These are phyloP conservation scores for Mesitornis unicolor DNA, from an alignment of 2,113 vertebrate species.

Conservation along the genomic window DNA sequence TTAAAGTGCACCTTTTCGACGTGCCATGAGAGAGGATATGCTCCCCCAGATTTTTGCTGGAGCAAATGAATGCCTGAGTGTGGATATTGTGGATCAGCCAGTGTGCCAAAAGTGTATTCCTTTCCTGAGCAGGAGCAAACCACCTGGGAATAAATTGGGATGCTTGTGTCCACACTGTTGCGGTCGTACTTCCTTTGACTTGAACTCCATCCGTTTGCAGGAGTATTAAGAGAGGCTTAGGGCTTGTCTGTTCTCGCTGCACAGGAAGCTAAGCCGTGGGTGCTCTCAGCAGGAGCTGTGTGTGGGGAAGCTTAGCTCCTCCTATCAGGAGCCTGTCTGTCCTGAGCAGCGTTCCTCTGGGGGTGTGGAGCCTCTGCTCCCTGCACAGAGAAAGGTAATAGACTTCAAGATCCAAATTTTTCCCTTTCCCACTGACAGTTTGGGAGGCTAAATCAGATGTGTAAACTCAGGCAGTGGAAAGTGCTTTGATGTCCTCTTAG, in stretches of 20 bases:
- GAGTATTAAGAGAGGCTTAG: neutral
- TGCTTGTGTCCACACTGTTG: neutral
- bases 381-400: neutral
- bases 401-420: neutral
- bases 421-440: fast-evolving
- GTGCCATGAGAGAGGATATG: neutral
- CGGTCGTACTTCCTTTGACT: neutral
- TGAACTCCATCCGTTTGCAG: neutral
- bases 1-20: neutral
- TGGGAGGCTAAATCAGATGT: neutral
- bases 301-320: neutral
- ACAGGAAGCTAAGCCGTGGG: neutral
- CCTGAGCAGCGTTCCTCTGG: neutral
- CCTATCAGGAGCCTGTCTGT: neutral
- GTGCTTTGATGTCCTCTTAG: neutral
- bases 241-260: neutral
- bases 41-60: neutral
- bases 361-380: neutral
- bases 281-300: neutral
- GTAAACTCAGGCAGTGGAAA: neutral
- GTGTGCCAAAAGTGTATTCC: neutral
- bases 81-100: neutral
- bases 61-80: neutral
- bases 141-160: neutral
- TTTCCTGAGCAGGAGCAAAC: neutral